phyloP scores from a whole-genome alignment of 2,888 invertebrate species.

The Nowickia ferox region DNA sequence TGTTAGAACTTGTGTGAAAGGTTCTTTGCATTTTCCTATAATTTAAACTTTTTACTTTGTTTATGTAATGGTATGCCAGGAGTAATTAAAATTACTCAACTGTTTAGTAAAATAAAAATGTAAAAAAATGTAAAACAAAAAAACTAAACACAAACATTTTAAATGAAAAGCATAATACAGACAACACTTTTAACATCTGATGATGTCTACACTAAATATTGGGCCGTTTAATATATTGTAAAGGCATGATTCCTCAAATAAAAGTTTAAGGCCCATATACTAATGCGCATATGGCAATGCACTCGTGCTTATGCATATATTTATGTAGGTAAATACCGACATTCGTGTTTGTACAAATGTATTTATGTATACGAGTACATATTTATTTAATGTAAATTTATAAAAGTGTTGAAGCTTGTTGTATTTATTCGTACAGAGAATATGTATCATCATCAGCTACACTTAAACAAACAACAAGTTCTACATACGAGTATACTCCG shows the following conservation, averaged over 20 bases:
- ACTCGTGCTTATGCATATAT: neutral
- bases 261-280: neutral
- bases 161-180: constrained; percentile 45
- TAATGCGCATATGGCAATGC: neutral
- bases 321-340: neutral
- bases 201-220: constrained; percentile 57
- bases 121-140: constrained; percentile 15
- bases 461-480: constrained; percentile 13
- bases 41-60: constrained; percentile 59
- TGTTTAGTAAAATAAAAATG: constrained; percentile 61
- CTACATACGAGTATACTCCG: neutral
- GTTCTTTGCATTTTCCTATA: constrained; percentile 57
- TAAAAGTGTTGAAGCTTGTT: constrained; percentile 66
- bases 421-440: constrained; percentile 28
- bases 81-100: constrained; percentile 72
- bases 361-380: constrained; percentile 15
- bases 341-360: neutral
- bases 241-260: constrained; percentile 41
- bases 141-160: constrained; percentile 39
- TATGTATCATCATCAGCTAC: constrained; percentile 37
- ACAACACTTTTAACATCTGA: constrained; percentile 63
- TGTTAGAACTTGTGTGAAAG: constrained; percentile 37
- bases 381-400: constrained; percentile 10
- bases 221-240: constrained; percentile 40
- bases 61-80: constrained; percentile 63